phyloP scores from a whole-genome alignment of 2,113 vertebrate species.

The Scalopus aquaticus region DNA sequence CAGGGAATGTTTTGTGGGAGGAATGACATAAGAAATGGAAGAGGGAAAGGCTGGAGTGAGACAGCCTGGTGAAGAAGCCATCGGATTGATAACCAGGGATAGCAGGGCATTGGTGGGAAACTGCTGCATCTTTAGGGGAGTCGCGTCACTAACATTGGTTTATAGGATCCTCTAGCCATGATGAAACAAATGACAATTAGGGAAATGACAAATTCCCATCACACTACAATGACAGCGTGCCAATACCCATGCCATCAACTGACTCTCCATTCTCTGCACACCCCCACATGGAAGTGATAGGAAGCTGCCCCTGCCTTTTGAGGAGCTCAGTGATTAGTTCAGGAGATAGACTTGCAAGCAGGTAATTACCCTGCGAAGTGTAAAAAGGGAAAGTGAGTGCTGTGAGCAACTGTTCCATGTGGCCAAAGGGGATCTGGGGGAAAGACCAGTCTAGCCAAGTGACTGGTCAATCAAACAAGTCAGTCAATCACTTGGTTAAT shows the following conservation, averaged over 20 bases:
- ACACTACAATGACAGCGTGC: not conserved
- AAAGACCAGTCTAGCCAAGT: not conserved
- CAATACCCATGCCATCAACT: not conserved
- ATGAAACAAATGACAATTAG: not conserved
- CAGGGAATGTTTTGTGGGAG: not conserved
- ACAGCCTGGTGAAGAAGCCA: not conserved
- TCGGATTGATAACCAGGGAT: not conserved
- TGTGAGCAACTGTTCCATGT: not conserved
- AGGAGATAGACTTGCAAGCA: not conserved
- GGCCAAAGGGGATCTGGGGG: not conserved
- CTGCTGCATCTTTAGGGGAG: not conserved
- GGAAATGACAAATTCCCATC: not conserved
- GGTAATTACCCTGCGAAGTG: not conserved
- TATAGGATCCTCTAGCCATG: not conserved
- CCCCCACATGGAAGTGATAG: not conserved
- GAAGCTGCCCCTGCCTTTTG: not conserved
- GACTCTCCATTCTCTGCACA: not conserved
- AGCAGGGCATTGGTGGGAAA: not conserved
- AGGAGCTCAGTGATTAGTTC: not conserved
- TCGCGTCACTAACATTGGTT: not conserved
- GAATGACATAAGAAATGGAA: not conserved
- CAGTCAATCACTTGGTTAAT: conserved; percentile 43
- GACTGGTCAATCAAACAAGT: not conserved
- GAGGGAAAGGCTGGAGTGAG: not conserved
- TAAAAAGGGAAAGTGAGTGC: not conserved